Percentiles rank a stretch among this genome's conserved stretches.
Evolutionary conservation across 1,140 invertebrate species (phyloP).

Genomic region (Gonatopus flavifemur): DNA sequence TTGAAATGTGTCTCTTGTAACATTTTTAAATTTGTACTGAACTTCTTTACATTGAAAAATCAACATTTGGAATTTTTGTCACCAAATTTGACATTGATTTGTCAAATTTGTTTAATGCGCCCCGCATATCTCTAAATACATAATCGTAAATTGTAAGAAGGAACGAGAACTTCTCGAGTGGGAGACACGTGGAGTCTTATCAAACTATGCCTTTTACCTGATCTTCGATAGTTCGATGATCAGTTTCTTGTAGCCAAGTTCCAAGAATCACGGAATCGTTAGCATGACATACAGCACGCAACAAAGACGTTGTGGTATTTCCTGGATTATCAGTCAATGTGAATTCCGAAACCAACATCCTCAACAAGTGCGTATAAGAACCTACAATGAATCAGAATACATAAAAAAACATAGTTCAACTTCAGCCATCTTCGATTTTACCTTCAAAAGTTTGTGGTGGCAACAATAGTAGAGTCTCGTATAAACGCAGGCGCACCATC

Average conservation of each 20-base stretch:
- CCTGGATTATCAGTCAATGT: slow-evolving; percentile 93
- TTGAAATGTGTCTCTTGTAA: too few relatives aligned
- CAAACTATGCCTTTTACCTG: too few relatives aligned
- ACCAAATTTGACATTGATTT: too few relatives aligned
- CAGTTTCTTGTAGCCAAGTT: slow-evolving; percentile 90
- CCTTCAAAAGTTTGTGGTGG: slow-evolving; percentile 84
- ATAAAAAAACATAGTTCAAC: background rate
- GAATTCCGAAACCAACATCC: slow-evolving; percentile 96
- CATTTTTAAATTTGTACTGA: too few relatives aligned
- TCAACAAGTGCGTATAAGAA: slow-evolving; percentile 82
- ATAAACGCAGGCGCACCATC: slow-evolving; percentile 87
- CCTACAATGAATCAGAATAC: slow-evolving; percentile 44
- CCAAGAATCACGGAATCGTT: slow-evolving; percentile 87
- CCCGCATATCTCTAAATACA: too few relatives aligned
- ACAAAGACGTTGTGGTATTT: slow-evolving; percentile 89
- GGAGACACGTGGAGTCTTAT: too few relatives aligned
- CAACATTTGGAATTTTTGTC: too few relatives aligned
- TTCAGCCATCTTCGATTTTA: slow-evolving; percentile 42
- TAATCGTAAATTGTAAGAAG: too few relatives aligned
- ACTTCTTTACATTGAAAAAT: too few relatives aligned
- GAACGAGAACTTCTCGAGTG: too few relatives aligned
- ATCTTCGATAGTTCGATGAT: slow-evolving; percentile 96
- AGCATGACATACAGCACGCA: slow-evolving; percentile 85
- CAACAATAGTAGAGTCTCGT: slow-evolving; percentile 84
- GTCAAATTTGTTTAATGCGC: too few relatives aligned